Base-by-base conservation (phyloP, 2,888 invertebrate species). In the Adela reaumurella region DNA sequence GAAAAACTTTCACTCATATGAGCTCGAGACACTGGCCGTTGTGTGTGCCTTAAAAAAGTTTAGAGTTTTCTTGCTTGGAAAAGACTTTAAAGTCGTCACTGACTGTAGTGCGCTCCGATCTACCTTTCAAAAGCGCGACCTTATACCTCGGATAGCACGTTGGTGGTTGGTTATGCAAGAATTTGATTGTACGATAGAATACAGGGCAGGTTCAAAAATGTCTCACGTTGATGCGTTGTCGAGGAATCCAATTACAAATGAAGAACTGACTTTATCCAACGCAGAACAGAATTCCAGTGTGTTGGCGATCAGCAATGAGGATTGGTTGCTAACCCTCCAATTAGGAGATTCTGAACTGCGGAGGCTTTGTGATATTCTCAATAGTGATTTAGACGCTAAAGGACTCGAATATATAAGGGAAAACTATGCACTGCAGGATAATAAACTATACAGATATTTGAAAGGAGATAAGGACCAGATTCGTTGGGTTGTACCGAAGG, bases 401-500 rank as follows among this genome's bases (percentile, higher is more conserved):
- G 55, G 51, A 17, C 11, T 50, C 11, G 46, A 45, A 43, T 53
- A 55, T 17, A 50, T 55, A 6, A 52, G 46, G 43, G 51, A 56
- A 8, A 55, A 56, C 18, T 57, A 52, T 43, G 17, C 52, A 0
- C 11, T 62, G 53, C 50, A 47, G 18, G 50, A 55, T 11, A 52
- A 52, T 11, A 53, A 52, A 43, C 20, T 57, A 8, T 57, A 46
- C 45, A 10, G 24, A n/a, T n/a, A n/a, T n/a, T 11, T 56, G 8
- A 43, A 46, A 16, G 54, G 53, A 2, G 53, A 55, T 10, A n/a
- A n/a, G n/a, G n/a, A n/a, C n/a, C n/a, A n/a, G n/a, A n/a, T n/a
- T n/a, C n/a, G n/a, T n/a, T 24, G 24, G 24, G 59, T 62, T 1
- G 64, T 65, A 6, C 64, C 65, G 2, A 53, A 53, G 3, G 52